These are phyloP conservation scores for Hoplodrina ambigua DNA, from an alignment of 2,888 invertebrate genomes.

Conservation along the genomic window DNA sequence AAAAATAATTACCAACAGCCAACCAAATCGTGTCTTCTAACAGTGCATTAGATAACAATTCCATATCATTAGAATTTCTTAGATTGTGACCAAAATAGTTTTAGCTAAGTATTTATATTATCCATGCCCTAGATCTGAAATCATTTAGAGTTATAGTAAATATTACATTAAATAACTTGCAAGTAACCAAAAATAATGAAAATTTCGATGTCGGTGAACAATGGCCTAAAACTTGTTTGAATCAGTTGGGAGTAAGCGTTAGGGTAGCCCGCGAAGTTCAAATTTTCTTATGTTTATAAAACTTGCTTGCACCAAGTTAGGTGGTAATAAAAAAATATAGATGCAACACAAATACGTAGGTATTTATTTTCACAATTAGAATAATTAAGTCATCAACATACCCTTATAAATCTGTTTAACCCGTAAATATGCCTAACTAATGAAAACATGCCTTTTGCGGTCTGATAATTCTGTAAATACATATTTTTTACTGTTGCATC, in stretches of 20 bases:
- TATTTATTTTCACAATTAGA: no score
- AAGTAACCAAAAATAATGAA: conserved; percentile 20
- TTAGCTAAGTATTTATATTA: conserved; percentile 43
- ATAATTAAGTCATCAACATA: no score
- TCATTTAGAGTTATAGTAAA: conserved; percentile 29
- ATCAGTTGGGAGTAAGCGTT: not conserved
- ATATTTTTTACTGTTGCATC: not conserved
- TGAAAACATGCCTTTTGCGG: no score
- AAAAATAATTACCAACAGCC: not conserved
- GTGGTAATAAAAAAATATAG: no score
- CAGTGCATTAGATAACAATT: conserved; percentile 32
- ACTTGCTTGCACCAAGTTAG: no score
- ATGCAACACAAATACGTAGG: no score
- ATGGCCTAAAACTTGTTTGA: not conserved
- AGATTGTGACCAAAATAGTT: conserved; percentile 58
- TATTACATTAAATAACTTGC: conserved; percentile 29
- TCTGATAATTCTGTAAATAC: no score
- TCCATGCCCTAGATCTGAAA: conserved; percentile 20
- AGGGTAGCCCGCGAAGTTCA: no score
- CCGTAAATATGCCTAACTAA: no score
- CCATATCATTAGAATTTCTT: conserved; percentile 65
- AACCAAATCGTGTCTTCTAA: conserved; percentile 29
- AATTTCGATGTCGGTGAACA: not conserved
- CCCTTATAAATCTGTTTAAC: no score
- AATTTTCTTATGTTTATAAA: no score